phyloP scores from a whole-genome alignment of 2,888 invertebrate species.

The Limnephilus marmoratus region DNA sequence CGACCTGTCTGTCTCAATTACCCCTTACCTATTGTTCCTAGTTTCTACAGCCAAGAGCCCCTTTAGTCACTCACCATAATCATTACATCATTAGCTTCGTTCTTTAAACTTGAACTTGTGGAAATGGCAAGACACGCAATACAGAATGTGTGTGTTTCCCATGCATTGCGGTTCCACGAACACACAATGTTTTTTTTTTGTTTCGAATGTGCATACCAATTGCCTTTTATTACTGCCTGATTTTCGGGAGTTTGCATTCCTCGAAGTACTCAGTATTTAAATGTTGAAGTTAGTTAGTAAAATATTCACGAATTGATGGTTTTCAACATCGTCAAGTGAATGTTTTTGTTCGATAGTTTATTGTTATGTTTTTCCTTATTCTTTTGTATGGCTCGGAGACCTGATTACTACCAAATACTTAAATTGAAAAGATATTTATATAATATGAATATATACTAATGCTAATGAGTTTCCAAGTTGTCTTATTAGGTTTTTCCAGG shows the following conservation, averaged over 20 bases:
- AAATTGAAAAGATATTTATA: no score
- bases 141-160: slow-evolving; percentile 28
- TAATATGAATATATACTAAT: no score
- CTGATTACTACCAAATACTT: no score
- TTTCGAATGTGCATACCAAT: slow-evolving; percentile 39
- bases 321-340: background rate
- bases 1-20: slow-evolving; percentile 13
- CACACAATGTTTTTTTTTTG: slow-evolving; percentile 2
- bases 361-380: no score
- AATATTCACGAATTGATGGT: background rate
- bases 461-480: background rate
- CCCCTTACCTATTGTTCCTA: background rate
- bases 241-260: slow-evolving; percentile 7
- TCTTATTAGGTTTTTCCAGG: background rate
- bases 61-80: background rate
- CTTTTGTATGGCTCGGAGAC: no score
- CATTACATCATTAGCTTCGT: background rate
- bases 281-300: background rate
- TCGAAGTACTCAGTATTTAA: background rate
- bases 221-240: background rate
- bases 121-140: slow-evolving; percentile 11
- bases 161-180: slow-evolving; percentile 38
- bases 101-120: slow-evolving; percentile 32
- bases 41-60: background rate
- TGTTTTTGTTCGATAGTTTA: no score